phyloP scores from a whole-genome alignment of 2,888 invertebrate genomes.

The Pseudococcus jackbeardsleyi region DNA sequence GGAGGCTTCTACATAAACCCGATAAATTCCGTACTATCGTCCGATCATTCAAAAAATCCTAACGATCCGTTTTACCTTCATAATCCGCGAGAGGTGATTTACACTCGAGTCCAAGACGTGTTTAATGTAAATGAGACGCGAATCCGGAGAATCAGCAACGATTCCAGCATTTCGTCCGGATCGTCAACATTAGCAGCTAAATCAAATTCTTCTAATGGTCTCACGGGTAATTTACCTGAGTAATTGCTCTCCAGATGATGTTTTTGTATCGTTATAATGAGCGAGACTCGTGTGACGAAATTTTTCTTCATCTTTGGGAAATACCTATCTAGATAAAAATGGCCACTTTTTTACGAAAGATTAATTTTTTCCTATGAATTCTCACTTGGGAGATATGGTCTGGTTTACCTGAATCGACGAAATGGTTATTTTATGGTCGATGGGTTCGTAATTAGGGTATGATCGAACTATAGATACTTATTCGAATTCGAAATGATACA shows the following conservation, averaged over 20 bases:
- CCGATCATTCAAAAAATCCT: conserved; percentile 68
- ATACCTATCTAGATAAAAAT: neutral
- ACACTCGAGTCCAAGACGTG: conserved; percentile 86
- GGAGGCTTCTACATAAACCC: conserved; percentile 86
- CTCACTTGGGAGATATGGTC: conserved; percentile 5
- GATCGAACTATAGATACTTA: neutral
- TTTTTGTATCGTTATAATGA: conserved; percentile 18
- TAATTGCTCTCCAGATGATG: neutral
- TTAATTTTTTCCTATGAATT: neutral
- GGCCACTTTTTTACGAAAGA: neutral
- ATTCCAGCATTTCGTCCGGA: conserved; percentile 63
- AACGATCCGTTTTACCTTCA: conserved; percentile 88
- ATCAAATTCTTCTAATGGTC: conserved; percentile 68
- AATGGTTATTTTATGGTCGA: neutral
- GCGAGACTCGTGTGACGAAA: conserved; percentile 7
- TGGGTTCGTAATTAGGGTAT: neutral
- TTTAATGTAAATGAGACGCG: conserved; percentile 72
- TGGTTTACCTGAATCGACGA: neutral
- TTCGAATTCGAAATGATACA: neutral
- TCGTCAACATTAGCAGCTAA: conserved; percentile 60
- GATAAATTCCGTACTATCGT: conserved; percentile 74
- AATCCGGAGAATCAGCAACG: conserved; percentile 63
- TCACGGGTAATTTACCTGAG: conserved; percentile 66
- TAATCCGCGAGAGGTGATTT: conserved; percentile 81
- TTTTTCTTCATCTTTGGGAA: neutral